Conservation (phyloP, 2,888 invertebrate species). For the Tupiocoris notatus region DNA sequence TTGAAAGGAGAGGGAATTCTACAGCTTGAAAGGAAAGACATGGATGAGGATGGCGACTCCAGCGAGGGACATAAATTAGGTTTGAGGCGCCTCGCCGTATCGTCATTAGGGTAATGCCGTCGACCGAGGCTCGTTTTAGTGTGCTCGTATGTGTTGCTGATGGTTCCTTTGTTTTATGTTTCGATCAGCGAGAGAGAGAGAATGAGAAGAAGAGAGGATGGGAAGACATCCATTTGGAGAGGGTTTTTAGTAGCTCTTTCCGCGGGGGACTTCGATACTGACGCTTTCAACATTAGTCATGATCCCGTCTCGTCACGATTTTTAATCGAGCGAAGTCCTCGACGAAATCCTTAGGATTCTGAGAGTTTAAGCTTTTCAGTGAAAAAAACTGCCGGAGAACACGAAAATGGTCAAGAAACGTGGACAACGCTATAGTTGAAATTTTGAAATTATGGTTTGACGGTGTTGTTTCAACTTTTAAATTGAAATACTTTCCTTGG, state of each 20-base stretch:
- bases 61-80: constrained; percentile 46
- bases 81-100: constrained; percentile 45
- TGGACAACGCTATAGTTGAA: no score
- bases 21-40: not conserved
- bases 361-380: no score
- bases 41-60: not conserved
- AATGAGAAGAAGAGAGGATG: not conserved
- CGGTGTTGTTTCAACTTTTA: no score
- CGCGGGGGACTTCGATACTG: no score
- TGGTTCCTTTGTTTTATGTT: constrained; percentile 33
- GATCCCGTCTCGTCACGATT: not conserved
- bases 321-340: not conserved
- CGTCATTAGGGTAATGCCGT: constrained; percentile 45
- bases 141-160: constrained; percentile 28
- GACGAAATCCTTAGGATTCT: not conserved
- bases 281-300: not conserved
- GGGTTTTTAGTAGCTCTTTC: not conserved
- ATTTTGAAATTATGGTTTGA: no score
- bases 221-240: not conserved
- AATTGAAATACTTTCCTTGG: no score
- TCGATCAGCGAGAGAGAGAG: constrained; percentile 9
- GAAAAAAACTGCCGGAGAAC: no score
- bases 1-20: constrained; percentile 3
- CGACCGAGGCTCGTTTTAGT: not conserved
- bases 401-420: no score